A percentile compares a stretch with the other conserved stretches of the same genome.
Conservation (phyloP, 2,113 vertebrate genomes). For the Petrocephalus zakoni region DNA sequence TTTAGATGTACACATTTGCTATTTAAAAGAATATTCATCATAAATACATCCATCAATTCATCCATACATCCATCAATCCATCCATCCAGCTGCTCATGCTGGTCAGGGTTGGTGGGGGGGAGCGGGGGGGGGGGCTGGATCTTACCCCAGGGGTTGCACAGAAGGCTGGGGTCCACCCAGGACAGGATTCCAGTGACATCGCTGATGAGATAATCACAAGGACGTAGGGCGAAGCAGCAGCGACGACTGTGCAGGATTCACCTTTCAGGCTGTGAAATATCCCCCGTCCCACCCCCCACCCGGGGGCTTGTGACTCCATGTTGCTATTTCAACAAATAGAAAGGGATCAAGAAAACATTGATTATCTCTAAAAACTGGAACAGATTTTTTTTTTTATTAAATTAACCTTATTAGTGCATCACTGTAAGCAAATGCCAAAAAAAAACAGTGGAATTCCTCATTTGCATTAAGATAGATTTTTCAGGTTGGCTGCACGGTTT, state of each 20-base stretch:
- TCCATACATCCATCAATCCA: background rate
- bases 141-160: background rate
- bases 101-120: background rate
- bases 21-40: background rate
- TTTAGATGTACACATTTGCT: background rate
- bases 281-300: conserved; percentile 33
- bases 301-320: conserved; percentile 18
- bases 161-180: background rate
- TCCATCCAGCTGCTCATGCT: background rate
- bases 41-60: background rate
- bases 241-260: background rate
- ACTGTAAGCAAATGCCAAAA: conserved; percentile 99
- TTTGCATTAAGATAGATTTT: conserved; percentile 99
- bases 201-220: background rate
- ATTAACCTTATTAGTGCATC: conserved; percentile 99
- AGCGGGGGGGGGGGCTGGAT: background rate
- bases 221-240: background rate
- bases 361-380: conserved; percentile 99
- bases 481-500: conserved; percentile 99
- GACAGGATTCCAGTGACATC: background rate
- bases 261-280: conserved; percentile 51
- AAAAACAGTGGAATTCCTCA: conserved; percentile 83
- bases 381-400: conserved; percentile 93
- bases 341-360: conserved; percentile 89
- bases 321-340: conserved; percentile 55